Evolutionary conservation across 2,113 vertebrate genomes (phyloP), one percentile per base, ranked within the genome.

Genomic region (Laticauda laticaudata): DNA sequence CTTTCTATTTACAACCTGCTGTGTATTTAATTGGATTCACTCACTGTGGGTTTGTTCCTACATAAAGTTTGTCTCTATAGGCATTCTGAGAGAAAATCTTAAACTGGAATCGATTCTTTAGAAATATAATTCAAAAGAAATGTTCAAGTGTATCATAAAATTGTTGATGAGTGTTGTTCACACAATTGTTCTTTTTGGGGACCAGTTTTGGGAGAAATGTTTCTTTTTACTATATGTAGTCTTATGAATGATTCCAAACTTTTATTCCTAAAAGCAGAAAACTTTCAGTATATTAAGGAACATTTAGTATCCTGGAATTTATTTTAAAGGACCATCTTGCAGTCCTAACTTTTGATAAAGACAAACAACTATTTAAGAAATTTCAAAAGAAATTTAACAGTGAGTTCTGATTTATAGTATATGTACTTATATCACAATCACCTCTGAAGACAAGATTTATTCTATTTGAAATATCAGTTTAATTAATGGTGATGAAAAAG

Each of bases 11-110:
- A 29, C 18, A 61, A 45, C 75, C 87, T 92, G 69, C 69, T 89
- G 45, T 48, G 87, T 26, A 64, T 64, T 93, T 89, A 92, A 93
- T 64, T 89, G 87, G 87, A 92, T 92, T 86, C 54, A 81, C 54
- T 59, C 69, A 59, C 55, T 89, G 45, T 45, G 18, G 61, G 45
- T 2, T 21, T 54, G 64, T 26, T 39, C 18, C 55, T 20, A 54
- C 45, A 86, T 90, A 90, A 89, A 61, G 64, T 54, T 92, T 86
- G 69, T 86, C 29, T 91, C 64, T 34, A 11, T 81, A 88, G 69
- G 48, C 51, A 90, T 86, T 75, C 88, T 85, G 89, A 86, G 34
- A 69, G 69, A 90, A 59, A 90, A 85, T 26, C 20, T 64, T 59
- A 86, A 61, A 75, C 89, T 86, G 12, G 64, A 90, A 92, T 90